Conservation (phyloP, 2,888 invertebrate genomes). For the Cinara cedri region DNA sequence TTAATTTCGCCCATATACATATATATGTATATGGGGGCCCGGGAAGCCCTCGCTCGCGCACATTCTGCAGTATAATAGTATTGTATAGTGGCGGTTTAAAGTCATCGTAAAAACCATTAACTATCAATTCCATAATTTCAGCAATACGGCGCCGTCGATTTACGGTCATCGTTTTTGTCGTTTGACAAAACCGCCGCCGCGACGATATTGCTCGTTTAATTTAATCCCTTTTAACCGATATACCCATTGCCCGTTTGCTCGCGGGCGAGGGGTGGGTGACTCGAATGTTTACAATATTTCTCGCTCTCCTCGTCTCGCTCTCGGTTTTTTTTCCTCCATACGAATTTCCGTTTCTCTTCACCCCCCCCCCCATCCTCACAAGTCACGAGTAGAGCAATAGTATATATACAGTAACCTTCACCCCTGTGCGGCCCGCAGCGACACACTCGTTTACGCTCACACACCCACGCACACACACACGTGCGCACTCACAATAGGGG, state of each 20-base stretch:
- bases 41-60: not conserved
- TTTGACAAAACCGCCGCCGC: conserved; percentile 37
- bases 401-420: conserved; percentile 7
- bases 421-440: conserved; percentile 23
- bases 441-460: not conserved
- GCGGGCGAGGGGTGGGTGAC: too few relatives aligned
- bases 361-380: too few relatives aligned
- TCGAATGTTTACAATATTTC: conserved; percentile 40
- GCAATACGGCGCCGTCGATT: conserved; percentile 55
- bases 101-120: conserved; percentile 54
- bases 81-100: conserved; percentile 10
- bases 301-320: not conserved
- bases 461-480: not conserved
- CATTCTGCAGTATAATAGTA: not conserved
- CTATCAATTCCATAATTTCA: conserved; percentile 54
- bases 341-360: not conserved
- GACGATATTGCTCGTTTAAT: conserved; percentile 52
- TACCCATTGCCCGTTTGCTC: not conserved
- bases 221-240: conserved; percentile 48
- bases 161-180: conserved; percentile 55
- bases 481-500: conserved; percentile 3
- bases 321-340: not conserved
- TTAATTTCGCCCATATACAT: conserved; percentile 21
- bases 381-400: too few relatives aligned
- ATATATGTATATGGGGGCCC: not conserved